Evolutionary conservation across 2,113 vertebrate species (phyloP).

Genomic region (Phaethornis superciliosus): DNA sequence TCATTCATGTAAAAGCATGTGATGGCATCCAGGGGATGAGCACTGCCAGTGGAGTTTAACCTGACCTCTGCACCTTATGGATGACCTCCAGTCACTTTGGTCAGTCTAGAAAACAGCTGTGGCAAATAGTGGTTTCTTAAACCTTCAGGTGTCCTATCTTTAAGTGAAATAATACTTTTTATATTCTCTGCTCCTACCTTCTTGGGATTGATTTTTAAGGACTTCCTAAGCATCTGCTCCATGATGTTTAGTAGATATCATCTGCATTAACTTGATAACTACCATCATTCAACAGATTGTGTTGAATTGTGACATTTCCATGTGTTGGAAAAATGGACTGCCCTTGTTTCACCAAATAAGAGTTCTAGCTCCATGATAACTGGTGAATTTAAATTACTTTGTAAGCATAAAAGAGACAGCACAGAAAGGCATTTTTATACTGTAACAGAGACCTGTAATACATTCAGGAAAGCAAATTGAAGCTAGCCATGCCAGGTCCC

Average conservation of each 20-base stretch:
- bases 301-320: not conserved
- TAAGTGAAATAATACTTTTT: not conserved
- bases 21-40: not conserved
- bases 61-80: not conserved
- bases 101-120: not conserved
- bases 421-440: not conserved
- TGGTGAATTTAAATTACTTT: not conserved
- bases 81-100: not conserved
- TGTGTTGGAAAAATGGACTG: not conserved
- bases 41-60: not conserved
- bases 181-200: not conserved
- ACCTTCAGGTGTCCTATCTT: not conserved
- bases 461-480: not conserved
- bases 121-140: not conserved
- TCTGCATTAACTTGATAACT: not conserved
- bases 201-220: not conserved
- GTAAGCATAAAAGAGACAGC: not conserved
- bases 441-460: not conserved
- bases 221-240: slow-evolving; percentile 5
- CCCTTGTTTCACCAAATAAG: not conserved
- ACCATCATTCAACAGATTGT: not conserved
- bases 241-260: not conserved
- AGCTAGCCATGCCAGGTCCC: not conserved
- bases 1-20: not conserved
- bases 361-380: not conserved